Base-by-base conservation (phyloP, 2,113 vertebrate genomes). In the Colossoma macropomum region DNA sequence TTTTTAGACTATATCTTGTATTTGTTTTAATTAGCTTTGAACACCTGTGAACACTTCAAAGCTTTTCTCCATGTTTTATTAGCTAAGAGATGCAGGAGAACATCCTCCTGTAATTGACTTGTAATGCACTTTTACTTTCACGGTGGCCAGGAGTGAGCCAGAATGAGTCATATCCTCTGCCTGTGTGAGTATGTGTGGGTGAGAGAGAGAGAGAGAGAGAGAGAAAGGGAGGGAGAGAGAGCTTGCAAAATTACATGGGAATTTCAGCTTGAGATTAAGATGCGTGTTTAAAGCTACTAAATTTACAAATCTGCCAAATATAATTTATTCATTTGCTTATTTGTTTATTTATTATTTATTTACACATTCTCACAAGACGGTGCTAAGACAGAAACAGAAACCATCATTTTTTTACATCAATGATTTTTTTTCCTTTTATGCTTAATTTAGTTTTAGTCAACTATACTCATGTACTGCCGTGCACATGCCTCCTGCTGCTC, bases 81-180 rank as follows among this genome's bases (percentile, higher is more conserved):
- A 69, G 19, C 27, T 25, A 32, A 66, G 52, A 63, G 50, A 56
- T 41, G 72, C 59, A 28, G 41, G 59, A 66, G 79, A 65, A 52
- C 76, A 63, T 81, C 27, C 80, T 84, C 27, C 79, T 87, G 87
- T 75, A 84, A 75, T 79, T 34, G 72, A 80, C 62, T 15, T 30
- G 30, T 62, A 13, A 63, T 77, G 56, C 56, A 32, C 4, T 71
- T 41, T 71, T 71, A 7, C 32, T 71, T 71, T 71, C 68, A 41
- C 32, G 45, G 38, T 65, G 17, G 48, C 50, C 70, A 69, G 12
- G 62, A 75, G 54, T 68, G 75, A 84, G 6, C 79, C 76, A 84
- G n/a, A 48, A 69, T 84, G 77, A 84, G 10, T 75, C 83, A 80
- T 32, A 78, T 50, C 65, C 32, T 50, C 32, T 21, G 16, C 19